Base-by-base conservation (phyloP, 2,113 vertebrate genomes). In the Morone saxatilis region DNA sequence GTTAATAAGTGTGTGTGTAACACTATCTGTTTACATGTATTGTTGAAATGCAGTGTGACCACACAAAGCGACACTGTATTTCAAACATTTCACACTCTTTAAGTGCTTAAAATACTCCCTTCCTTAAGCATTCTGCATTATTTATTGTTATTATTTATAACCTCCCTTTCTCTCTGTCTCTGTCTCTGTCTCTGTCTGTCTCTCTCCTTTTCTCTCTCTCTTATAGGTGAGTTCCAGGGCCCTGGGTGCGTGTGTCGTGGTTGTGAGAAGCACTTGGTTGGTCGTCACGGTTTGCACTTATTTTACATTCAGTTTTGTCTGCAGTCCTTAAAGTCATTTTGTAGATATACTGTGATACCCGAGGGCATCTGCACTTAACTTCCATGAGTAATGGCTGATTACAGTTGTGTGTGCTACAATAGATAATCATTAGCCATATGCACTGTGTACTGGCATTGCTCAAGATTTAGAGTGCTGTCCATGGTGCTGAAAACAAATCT, bases 401-500 rank as follows among this genome's bases (percentile, higher is more conserved):
- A 87, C 78, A 85, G 89, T 77, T 74, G 71, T n/a, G 31, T 61
- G 53, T 12, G 53, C 62, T 40, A 78, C 86, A 86, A 83, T 91
- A 91, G 85, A 91, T 91, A 87, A 90, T 92, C 89, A 92, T 90
- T 90, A 86, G 71, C 89, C 82, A 69, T 88, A 87, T 91, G 86
- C 80, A 79, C 38, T 73, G 68, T 76, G 80, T 72, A 36, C 85
- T 77, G 88, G 82, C 82, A 68, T 87, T 70, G 78, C 85, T 87
- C 48, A 77, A 80, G 87, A 92, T 86, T 89, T 87, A 87, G 87
- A 80, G 84, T 50, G 90, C 94, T 91, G 90, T 94, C 92, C 89
- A 1, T 82, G 91, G 92, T 91, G 84, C 91, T 93, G 91, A 92
- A 88, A 91, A 88, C 90, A 89, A 92, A 92, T 95, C 84, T 73